A percentile compares a stretch with the other conserved stretches of the same genome.
Evolutionary conservation across 2,113 vertebrate genomes (phyloP).

Genomic region (Corythaeola cristata): DNA sequence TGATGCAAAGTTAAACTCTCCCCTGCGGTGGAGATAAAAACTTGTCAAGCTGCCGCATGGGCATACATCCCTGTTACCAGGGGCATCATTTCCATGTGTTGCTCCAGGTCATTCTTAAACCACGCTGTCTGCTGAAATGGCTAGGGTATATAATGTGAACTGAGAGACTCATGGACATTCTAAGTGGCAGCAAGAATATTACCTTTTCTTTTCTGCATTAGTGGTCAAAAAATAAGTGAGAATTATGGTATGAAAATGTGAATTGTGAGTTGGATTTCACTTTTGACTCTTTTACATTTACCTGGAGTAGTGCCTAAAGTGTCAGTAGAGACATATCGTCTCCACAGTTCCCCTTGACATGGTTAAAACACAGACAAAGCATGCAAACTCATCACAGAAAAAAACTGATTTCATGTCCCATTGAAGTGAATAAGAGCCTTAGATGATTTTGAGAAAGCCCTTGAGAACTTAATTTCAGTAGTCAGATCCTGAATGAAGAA

Average conservation of each 20-base stretch:
- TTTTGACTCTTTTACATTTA: not conserved
- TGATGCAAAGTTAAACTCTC: conserved; percentile 2
- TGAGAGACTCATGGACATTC: not conserved
- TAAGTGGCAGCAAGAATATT: not conserved
- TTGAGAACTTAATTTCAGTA: not conserved
- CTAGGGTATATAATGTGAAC: not conserved
- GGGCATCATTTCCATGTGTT: not conserved
- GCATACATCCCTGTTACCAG: not conserved
- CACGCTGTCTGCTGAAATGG: not conserved
- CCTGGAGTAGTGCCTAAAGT: not conserved
- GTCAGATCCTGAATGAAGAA: not conserved
- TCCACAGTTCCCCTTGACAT: not conserved
- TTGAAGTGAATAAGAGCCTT: not conserved
- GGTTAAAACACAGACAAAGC: not conserved
- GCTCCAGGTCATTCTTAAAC: conserved; percentile 18
- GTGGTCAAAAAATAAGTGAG: not conserved
- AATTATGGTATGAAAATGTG: not conserved
- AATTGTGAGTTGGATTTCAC: not conserved
- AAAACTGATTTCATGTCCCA: not conserved
- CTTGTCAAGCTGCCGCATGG: not conserved
- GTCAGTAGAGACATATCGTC: not conserved
- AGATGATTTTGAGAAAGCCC: not conserved
- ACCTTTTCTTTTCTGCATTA: not conserved
- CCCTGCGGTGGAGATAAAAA: not conserved
- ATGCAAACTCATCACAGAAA: not conserved